Conservation (phyloP, 2,888 invertebrate genomes). For the Drosophila limbata region DNA sequence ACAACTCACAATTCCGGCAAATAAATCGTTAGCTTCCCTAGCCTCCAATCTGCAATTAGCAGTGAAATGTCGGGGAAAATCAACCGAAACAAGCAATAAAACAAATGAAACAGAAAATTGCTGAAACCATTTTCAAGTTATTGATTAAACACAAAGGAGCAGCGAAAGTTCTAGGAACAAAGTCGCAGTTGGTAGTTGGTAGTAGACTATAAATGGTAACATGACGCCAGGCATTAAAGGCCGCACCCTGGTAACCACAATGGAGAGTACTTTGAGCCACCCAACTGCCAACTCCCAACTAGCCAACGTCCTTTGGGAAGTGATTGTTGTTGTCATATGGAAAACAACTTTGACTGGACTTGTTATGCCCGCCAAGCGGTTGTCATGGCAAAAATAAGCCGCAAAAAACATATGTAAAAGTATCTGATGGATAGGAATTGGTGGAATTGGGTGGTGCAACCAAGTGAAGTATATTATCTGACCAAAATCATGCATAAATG, state of each 20-base stretch:
- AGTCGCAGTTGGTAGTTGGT: slow-evolving; percentile 23
- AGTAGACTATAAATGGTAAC: slow-evolving; percentile 67
- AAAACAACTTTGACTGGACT: slow-evolving; percentile 61
- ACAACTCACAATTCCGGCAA: not conserved
- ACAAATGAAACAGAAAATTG: slow-evolving; percentile 20
- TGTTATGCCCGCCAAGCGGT: slow-evolving; percentile 51
- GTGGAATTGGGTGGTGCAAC: slow-evolving; percentile 22
- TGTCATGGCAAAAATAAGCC: slow-evolving; percentile 44
- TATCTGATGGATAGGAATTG: slow-evolving; percentile 33
- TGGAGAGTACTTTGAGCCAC: slow-evolving; percentile 3
- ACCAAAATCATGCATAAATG: slow-evolving; percentile 27
- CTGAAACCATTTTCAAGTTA: slow-evolving; percentile 41
- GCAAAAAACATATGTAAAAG: slow-evolving; percentile 16
- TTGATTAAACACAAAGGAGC: slow-evolving; percentile 69
- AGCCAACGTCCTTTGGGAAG: slow-evolving; percentile 57
- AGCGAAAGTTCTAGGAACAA: slow-evolving; percentile 47
- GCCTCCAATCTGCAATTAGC: slow-evolving; percentile 61
- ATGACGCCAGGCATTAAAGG: slow-evolving; percentile 73
- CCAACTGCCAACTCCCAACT: slow-evolving; percentile 31
- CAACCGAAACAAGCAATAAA: not conserved
- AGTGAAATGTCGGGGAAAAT: slow-evolving; percentile 19
- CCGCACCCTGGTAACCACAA: slow-evolving; percentile 64
- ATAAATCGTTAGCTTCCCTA: slow-evolving; percentile 54
- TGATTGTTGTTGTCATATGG: slow-evolving; percentile 48
- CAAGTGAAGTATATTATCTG: slow-evolving; percentile 25